Evolutionary conservation across 2,113 vertebrate species (phyloP).

Genomic region (Bufo gargarizans): DNA sequence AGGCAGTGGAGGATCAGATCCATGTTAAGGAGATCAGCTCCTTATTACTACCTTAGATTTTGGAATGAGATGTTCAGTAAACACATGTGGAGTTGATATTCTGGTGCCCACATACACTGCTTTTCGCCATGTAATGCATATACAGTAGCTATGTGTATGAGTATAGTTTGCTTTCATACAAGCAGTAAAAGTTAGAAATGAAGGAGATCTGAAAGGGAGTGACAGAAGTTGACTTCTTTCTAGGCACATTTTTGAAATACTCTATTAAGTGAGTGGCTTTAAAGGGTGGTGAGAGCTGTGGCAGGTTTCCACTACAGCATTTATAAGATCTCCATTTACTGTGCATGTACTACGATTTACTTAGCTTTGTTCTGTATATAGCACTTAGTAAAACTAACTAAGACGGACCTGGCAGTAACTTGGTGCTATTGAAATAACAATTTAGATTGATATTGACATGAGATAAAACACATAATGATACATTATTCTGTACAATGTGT

Average conservation of each 20-base stretch:
- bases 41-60: neutral
- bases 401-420: neutral
- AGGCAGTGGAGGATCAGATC: neutral
- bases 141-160: neutral
- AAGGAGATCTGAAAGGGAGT: neutral
- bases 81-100: neutral
- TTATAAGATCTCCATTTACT: neutral
- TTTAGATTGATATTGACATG: conserved; percentile 25
- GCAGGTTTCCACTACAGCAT: neutral
- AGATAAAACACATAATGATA: conserved; percentile 45
- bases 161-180: neutral
- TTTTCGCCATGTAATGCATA: neutral
- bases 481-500: conserved; percentile 31
- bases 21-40: neutral
- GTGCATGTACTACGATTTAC: conserved; percentile 27
- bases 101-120: neutral
- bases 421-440: conserved; percentile 21
- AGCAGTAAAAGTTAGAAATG: neutral
- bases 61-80: neutral
- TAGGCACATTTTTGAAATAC: neutral
- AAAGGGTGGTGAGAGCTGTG: neutral
- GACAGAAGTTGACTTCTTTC: neutral
- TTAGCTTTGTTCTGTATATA: conserved; percentile 3
- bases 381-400: conserved; percentile 10
- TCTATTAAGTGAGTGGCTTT: neutral